Percentiles rank a stretch among this genome's conserved stretches.
phyloP scores from a whole-genome alignment of 2,113 vertebrate species.

The Agapornis roseicollis region DNA sequence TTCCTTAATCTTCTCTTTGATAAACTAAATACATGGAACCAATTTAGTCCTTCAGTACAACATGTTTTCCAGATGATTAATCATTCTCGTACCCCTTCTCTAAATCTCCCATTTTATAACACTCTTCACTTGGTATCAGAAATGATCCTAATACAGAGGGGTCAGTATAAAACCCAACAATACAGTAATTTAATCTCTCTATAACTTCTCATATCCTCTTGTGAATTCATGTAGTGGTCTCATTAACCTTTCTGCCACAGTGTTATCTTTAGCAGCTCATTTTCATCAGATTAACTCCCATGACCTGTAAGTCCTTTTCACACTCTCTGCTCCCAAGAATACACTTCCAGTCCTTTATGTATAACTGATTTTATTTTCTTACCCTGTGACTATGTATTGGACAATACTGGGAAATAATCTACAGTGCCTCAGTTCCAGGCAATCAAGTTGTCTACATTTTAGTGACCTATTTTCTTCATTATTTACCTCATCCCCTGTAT shows the following conservation, averaged over 20 bases:
- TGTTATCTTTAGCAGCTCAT: conserved; percentile 60
- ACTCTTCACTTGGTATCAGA: conserved; percentile 11
- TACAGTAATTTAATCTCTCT: conserved; percentile 21
- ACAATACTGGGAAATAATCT: not conserved
- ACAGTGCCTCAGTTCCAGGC: not conserved
- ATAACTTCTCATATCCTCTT: conserved; percentile 10
- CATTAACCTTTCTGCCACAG: conserved; percentile 58
- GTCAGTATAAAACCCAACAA: conserved; percentile 31
- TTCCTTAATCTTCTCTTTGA: not conserved
- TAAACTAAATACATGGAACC: not conserved
- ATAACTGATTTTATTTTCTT: not conserved
- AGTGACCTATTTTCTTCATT: not conserved
- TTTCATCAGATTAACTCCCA: conserved; percentile 50
- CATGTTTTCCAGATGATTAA: conserved; percentile 2
- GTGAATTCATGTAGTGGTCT: conserved; percentile 33
- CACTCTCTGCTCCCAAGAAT: not conserved
- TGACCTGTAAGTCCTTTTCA: not conserved
- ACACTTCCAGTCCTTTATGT: not conserved
- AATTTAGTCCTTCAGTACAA: not conserved
- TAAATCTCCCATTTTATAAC: conserved; percentile 4
- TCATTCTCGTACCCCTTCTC: not conserved
- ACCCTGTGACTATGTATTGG: not conserved
- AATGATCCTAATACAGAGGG: not conserved
- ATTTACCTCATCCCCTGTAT: not conserved
- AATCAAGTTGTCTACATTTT: not conserved